Conservation (phyloP, 1,140 invertebrate genomes). For the Drosophila pectinifera region DNA sequence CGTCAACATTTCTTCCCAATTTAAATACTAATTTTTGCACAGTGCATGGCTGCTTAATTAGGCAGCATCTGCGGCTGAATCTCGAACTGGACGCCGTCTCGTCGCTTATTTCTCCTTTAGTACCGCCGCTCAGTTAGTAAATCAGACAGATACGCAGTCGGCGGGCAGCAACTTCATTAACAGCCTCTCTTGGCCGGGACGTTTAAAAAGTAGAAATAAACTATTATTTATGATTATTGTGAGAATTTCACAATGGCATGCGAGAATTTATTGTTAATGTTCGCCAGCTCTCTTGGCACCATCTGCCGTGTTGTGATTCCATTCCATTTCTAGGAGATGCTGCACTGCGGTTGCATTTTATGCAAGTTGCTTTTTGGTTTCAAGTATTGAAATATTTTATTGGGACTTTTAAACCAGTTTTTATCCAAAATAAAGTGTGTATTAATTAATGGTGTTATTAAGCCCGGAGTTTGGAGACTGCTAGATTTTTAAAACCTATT, state of each 20-base stretch:
- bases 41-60: constrained; percentile 71
- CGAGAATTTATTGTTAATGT: constrained; percentile 83
- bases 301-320: constrained; percentile 18
- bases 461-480: too few species aligned
- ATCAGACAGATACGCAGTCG: constrained; percentile 49
- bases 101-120: constrained; percentile 68
- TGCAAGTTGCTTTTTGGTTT: background rate
- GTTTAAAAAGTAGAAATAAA: constrained; percentile 81
- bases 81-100: constrained; percentile 34
- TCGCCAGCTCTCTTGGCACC: constrained; percentile 27
- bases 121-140: constrained; percentile 55
- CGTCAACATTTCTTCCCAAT: background rate
- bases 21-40: background rate
- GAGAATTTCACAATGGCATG: constrained; percentile 84
- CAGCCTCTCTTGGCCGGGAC: constrained; percentile 44
- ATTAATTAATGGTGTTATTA: too few species aligned
- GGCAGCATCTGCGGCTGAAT: constrained; percentile 40
- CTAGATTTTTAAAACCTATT: too few species aligned
- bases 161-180: constrained; percentile 73
- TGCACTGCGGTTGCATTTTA: constrained; percentile 20
- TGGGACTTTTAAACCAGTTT: background rate
- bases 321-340: constrained; percentile 28
- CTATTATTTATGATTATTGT: constrained; percentile 84
- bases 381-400: background rate
- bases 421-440: too few species aligned